phyloP scores from a whole-genome alignment of 2,113 vertebrate genomes.

The Coregonus clupeaformis region DNA sequence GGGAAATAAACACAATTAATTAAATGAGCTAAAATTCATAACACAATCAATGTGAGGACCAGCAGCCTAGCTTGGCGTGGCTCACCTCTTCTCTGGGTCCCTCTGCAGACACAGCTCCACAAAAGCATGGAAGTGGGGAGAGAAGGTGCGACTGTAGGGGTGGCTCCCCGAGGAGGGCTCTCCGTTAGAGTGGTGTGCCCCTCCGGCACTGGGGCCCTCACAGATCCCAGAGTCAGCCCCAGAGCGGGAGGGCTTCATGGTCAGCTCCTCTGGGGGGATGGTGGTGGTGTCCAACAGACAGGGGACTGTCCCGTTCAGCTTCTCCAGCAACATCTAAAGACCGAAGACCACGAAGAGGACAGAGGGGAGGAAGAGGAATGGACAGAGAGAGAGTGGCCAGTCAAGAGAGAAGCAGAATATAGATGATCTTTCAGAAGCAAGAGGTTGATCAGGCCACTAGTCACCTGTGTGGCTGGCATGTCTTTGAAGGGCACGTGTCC shows the following conservation, averaged over 20 bases:
- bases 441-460: neutral
- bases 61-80: neutral
- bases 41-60: neutral
- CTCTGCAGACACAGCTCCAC: slow-evolving; percentile 94
- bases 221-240: slow-evolving; percentile 82
- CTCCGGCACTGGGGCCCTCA: slow-evolving; percentile 75
- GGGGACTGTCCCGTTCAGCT: slow-evolving; percentile 94
- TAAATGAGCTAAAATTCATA: neutral
- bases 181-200: slow-evolving; percentile 81
- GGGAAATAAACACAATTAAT: slow-evolving; percentile 6
- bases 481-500: slow-evolving; percentile 99
- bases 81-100: slow-evolving; percentile 85
- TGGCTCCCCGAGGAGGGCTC: slow-evolving; percentile 79
- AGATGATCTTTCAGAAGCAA: neutral
- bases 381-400: neutral
- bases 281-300: slow-evolving; percentile 95
- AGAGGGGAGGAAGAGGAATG: neutral
- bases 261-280: slow-evolving; percentile 91
- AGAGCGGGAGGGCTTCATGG: slow-evolving; percentile 84
- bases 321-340: slow-evolving; percentile 93
- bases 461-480: slow-evolving; percentile 95
- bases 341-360: neutral
- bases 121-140: slow-evolving; percentile 88
- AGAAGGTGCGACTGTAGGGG: slow-evolving; percentile 93
- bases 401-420: neutral